phyloP scores from a whole-genome alignment of 2,797 vertebrate species.

The Furcifer pardalis region DNA sequence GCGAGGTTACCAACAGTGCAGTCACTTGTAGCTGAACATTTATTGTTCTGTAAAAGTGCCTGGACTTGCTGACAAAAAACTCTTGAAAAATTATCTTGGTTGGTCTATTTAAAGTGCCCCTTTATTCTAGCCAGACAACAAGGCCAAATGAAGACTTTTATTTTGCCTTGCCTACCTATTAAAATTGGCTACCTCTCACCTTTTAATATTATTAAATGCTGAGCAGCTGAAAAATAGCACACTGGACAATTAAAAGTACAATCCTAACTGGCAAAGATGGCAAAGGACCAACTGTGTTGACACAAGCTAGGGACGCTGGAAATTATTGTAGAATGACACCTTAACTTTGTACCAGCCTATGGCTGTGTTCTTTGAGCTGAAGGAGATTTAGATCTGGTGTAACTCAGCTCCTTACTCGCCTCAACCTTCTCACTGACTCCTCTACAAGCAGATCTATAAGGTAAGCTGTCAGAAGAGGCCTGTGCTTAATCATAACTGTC shows the following conservation, averaged over 20 bases:
- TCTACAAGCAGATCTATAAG: too few species aligned
- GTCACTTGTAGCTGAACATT: background rate
- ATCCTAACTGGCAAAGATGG: background rate
- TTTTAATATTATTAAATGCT: background rate
- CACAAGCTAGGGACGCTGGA: too few species aligned
- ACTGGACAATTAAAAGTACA: background rate
- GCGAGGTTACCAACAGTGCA: background rate
- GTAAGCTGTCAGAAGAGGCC: too few species aligned
- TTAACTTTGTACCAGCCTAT: too few species aligned
- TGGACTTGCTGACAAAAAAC: background rate
- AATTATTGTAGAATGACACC: too few species aligned
- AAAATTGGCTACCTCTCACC: background rate
- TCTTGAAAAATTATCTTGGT: background rate
- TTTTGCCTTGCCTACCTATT: background rate
- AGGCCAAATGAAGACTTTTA: background rate
- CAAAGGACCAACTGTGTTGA: too few species aligned
- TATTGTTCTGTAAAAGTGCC: background rate
- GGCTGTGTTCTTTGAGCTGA: too few species aligned
- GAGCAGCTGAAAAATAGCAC: background rate
- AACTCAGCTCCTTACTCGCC: too few species aligned
- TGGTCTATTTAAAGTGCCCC: background rate
- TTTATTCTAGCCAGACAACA: background rate
- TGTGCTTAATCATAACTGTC: too few species aligned
- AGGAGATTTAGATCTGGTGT: too few species aligned
- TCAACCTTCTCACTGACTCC: too few species aligned